Percentiles rank a stretch among this genome's conserved stretches.
Conservation (phyloP, 2,113 vertebrate species). For the Brachypodius melanocephalos region DNA sequence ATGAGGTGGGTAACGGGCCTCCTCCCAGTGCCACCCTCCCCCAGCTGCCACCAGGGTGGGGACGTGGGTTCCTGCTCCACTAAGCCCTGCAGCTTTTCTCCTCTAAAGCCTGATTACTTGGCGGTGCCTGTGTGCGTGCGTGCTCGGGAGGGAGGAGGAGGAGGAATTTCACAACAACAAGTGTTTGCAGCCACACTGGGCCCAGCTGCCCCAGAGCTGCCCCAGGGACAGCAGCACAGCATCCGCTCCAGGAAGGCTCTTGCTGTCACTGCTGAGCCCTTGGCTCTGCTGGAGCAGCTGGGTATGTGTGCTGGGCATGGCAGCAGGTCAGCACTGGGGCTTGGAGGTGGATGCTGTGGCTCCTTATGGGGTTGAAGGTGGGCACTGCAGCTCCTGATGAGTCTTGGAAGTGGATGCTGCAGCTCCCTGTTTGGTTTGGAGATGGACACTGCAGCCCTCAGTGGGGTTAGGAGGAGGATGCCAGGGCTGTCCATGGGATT, state of each 20-base stretch:
- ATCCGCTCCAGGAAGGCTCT: not conserved
- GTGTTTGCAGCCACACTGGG: conserved; percentile 14
- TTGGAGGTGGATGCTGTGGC: not conserved
- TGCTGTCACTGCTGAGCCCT: not conserved
- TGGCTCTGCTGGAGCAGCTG: not conserved
- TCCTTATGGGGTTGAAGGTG: not conserved
- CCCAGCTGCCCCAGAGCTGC: conserved; percentile 5
- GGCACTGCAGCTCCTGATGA: not conserved
- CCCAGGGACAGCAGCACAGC: not conserved
- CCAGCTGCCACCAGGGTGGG: conserved; percentile 16
- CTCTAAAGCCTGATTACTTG: conserved; percentile 68
- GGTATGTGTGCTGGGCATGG: not conserved
- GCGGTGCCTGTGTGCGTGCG: conserved; percentile 42
- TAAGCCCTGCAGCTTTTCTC: conserved; percentile 69
- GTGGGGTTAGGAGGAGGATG: not conserved
- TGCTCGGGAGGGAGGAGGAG: conserved; percentile 38
- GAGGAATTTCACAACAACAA: conserved; percentile 61
- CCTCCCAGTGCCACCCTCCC: not conserved
- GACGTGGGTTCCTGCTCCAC: conserved; percentile 43
- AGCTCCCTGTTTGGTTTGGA: not conserved
- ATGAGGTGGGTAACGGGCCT: not conserved
- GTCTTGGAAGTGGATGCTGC: not conserved
- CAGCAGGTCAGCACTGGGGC: not conserved
- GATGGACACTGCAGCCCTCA: not conserved
- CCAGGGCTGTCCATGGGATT: not conserved